These are phyloP conservation scores for Talpa occidentalis DNA, from an alignment of 2,113 vertebrate genomes.

Conservation along the genomic window DNA sequence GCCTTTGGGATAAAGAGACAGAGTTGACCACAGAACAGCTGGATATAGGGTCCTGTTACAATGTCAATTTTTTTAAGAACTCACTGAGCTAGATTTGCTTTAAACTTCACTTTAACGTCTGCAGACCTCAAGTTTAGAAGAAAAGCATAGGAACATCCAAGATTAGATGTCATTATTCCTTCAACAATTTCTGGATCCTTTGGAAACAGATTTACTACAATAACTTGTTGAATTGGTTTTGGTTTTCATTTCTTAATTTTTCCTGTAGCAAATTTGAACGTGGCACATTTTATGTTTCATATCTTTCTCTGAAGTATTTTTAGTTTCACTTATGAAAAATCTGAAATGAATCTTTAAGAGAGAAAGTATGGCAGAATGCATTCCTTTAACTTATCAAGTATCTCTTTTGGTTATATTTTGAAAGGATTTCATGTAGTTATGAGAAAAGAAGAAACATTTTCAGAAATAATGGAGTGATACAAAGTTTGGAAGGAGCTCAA, in stretches of 20 bases:
- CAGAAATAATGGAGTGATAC: constrained; percentile 4
- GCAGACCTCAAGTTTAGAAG: constrained; percentile 68
- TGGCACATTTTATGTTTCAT: neutral
- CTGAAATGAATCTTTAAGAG: constrained; percentile 36
- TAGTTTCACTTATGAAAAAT: constrained; percentile 67
- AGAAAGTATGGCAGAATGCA: neutral
- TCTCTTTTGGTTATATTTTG: constrained; percentile 24
- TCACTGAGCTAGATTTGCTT: constrained; percentile 68
- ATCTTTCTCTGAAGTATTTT: neutral
- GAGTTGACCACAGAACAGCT: constrained; percentile 80
- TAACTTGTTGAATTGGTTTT: constrained; percentile 60
- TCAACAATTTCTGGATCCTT: constrained; percentile 30
- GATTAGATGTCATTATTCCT: constrained; percentile 49
- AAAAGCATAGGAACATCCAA: constrained; percentile 56
- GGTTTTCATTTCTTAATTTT: constrained; percentile 7
- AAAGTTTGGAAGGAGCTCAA: constrained; percentile 32
- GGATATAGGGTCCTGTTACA: constrained; percentile 79
- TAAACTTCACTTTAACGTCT: constrained; percentile 65
- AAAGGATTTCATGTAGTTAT: constrained; percentile 18
- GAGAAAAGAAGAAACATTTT: constrained; percentile 32
- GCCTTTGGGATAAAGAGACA: constrained; percentile 6
- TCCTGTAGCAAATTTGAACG: constrained; percentile 52
- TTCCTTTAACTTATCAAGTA: neutral
- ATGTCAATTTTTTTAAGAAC: constrained; percentile 73
- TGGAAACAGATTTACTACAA: constrained; percentile 64